phyloP scores from a whole-genome alignment of 2,113 vertebrate species.

The Indicator maculatus region DNA sequence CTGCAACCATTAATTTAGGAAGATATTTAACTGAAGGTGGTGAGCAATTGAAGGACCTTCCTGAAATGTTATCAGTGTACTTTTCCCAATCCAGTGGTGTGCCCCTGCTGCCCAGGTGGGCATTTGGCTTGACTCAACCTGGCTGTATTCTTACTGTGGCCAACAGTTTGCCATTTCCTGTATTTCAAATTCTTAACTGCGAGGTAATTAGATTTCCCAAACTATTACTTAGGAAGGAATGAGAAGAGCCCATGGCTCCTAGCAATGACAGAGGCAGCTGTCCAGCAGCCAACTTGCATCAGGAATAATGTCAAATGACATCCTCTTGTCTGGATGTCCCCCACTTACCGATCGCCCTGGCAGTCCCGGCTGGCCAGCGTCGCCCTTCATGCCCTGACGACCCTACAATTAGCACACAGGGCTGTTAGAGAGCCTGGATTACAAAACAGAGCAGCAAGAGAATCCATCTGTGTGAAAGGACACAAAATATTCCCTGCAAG shows the following conservation, averaged over 20 bases:
- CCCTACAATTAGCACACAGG: slow-evolving; percentile 78
- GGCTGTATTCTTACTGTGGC: background rate
- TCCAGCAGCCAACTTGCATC: background rate
- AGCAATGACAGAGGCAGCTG: background rate
- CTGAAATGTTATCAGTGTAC: background rate
- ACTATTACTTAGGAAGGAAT: background rate
- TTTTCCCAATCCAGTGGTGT: background rate
- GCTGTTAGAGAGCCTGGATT: background rate
- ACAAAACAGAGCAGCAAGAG: background rate
- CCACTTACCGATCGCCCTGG: slow-evolving; percentile 83
- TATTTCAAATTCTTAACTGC: background rate
- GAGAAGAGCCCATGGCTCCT: background rate
- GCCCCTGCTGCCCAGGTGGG: background rate
- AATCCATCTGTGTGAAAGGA: background rate
- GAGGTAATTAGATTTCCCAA: background rate
- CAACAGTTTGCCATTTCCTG: background rate
- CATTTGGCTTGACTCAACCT: background rate
- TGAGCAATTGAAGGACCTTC: background rate
- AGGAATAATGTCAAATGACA: background rate
- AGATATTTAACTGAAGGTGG: background rate
- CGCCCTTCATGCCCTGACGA: slow-evolving; percentile 93
- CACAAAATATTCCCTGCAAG: background rate
- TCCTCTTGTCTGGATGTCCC: background rate
- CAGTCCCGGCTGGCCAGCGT: slow-evolving; percentile 89
- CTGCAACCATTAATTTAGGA: background rate